Conservation (phyloP, 1,140 invertebrate species). For the Zaprionus inermis region DNA sequence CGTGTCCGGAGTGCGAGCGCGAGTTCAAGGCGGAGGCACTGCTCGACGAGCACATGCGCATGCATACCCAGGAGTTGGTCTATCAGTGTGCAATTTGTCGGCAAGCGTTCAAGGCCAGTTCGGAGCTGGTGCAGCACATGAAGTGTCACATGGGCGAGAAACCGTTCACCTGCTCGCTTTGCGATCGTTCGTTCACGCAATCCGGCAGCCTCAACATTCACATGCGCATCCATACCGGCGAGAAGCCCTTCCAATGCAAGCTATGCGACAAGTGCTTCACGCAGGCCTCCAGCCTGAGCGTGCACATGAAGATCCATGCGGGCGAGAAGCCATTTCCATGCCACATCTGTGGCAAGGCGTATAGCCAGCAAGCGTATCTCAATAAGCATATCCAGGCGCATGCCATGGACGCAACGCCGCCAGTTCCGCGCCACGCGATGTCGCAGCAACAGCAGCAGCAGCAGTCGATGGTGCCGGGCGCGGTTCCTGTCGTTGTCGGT, state of each 20-base stretch:
- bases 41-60: constrained; percentile 79
- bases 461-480: constrained; percentile 17
- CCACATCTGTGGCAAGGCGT: constrained; percentile 80
- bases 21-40: constrained; percentile 78
- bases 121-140: constrained; percentile 87
- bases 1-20: constrained; percentile 78
- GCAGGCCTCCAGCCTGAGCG: constrained; percentile 86
- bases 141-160: constrained; percentile 86
- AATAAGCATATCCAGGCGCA: constrained; percentile 81
- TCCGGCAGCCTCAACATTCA: constrained; percentile 90
- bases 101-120: constrained; percentile 86
- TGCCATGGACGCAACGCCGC: constrained; percentile 39
- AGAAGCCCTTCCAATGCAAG: constrained; percentile 85
- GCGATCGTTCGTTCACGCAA: constrained; percentile 89
- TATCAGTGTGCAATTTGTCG: constrained; percentile 87
- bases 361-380: constrained; percentile 83
- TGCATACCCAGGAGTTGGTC: constrained; percentile 75
- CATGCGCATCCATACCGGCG: constrained; percentile 89
- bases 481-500: not conserved
- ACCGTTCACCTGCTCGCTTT: constrained; percentile 87
- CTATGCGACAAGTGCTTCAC: constrained; percentile 87
- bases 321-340: constrained; percentile 82
- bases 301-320: constrained; percentile 87
- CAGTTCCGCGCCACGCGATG: no score
- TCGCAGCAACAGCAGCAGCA: not conserved